Evolutionary conservation across 2,113 vertebrate genomes (phyloP).

Genomic region (Morone chrysops): DNA sequence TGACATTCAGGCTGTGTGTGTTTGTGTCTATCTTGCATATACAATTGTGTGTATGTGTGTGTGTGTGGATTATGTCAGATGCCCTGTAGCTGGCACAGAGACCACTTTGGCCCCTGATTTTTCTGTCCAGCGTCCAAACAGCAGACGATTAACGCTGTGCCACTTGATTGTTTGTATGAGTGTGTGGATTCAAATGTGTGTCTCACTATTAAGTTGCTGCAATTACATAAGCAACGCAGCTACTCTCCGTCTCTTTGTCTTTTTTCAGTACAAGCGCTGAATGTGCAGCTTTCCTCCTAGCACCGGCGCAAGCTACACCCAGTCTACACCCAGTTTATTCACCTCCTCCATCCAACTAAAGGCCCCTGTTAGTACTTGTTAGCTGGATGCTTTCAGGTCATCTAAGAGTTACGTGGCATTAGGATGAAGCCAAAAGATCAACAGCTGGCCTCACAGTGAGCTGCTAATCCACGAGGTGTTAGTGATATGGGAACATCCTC

Average conservation of each 20-base stretch:
- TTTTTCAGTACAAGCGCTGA: slow-evolving; percentile 35
- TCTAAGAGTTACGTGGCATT: slow-evolving; percentile 33
- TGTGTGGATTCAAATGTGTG: neutral
- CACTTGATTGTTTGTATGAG: slow-evolving; percentile 23
- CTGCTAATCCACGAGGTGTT: slow-evolving; percentile 72
- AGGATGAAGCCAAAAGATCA: slow-evolving; percentile 63
- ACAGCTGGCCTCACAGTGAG: slow-evolving; percentile 67
- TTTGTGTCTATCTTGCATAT: slow-evolving; percentile 5
- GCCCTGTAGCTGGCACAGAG: slow-evolving; percentile 56
- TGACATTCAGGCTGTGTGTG: slow-evolving; percentile 48
- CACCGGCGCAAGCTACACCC: neutral
- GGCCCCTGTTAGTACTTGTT: neutral
- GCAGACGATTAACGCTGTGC: slow-evolving; percentile 47
- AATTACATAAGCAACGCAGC: slow-evolving; percentile 64
- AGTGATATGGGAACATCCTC: slow-evolving; percentile 66
- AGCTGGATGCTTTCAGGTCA: slow-evolving; percentile 48
- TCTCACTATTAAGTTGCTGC: slow-evolving; percentile 24
- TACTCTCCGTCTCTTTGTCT: slow-evolving; percentile 40
- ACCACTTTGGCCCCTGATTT: slow-evolving; percentile 56
- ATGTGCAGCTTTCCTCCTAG: slow-evolving; percentile 26
- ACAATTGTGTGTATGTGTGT: slow-evolving; percentile 24
- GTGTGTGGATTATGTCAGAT: slow-evolving; percentile 55
- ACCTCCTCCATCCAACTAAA: neutral
- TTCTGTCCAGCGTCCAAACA: slow-evolving; percentile 65
- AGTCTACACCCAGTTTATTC: slow-evolving; percentile 7